Conservation (phyloP, 1,140 invertebrate species). For the Panulirus ornatus region DNA sequence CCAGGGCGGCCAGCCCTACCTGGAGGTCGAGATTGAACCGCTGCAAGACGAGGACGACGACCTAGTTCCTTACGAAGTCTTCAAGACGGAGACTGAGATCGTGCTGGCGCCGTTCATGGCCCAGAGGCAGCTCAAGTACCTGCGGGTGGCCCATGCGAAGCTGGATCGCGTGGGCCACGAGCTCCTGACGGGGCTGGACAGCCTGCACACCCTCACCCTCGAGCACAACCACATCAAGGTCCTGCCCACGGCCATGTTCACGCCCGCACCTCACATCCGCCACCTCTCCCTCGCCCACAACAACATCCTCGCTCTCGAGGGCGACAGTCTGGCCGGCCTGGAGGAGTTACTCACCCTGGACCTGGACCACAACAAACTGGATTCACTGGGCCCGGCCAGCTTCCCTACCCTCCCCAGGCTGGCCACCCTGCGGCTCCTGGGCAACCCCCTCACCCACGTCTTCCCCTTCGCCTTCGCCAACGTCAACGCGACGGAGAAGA, state of each 20-base stretch:
- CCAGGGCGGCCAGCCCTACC: not conserved
- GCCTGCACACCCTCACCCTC: constrained; percentile 65
- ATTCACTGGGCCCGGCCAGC: constrained; percentile 45
- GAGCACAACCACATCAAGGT: constrained; percentile 70
- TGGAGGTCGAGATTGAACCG: constrained; percentile 34
- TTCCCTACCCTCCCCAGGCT: constrained; percentile 58
- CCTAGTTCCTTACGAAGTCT: constrained; percentile 64
- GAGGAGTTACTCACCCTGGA: constrained; percentile 65
- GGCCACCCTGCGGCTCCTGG: constrained; percentile 56
- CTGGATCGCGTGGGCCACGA: constrained; percentile 59
- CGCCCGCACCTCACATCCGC: constrained; percentile 49
- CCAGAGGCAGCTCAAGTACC: constrained; percentile 53
- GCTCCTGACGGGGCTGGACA: constrained; percentile 49
- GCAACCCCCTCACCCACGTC: constrained; percentile 63
- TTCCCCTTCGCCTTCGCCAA: constrained; percentile 66
- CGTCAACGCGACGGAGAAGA: constrained; percentile 59
- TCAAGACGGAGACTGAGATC: constrained; percentile 38
- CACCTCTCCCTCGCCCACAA: constrained; percentile 70
- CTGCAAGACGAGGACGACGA: constrained; percentile 38
- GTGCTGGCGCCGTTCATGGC: constrained; percentile 63
- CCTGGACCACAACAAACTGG: constrained; percentile 65
- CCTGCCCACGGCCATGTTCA: constrained; percentile 61
- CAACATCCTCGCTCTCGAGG: constrained; percentile 59
- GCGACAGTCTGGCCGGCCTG: constrained; percentile 54
- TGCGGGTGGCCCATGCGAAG: constrained; percentile 67